Evolutionary conservation across 2,113 vertebrate genomes (phyloP).

Genomic region (Gymnarchus niloticus): DNA sequence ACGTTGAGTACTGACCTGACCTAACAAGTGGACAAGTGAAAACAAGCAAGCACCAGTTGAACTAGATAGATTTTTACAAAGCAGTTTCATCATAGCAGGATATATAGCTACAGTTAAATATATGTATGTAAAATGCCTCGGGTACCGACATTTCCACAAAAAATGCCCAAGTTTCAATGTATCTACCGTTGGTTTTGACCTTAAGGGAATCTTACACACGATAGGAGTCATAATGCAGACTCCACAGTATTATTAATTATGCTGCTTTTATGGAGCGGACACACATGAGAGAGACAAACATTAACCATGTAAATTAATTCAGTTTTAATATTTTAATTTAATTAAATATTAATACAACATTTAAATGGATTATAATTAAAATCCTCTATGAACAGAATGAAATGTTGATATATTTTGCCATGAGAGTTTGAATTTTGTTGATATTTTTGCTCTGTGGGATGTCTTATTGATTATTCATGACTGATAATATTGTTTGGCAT

Average conservation of each 20-base stretch:
- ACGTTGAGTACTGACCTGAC: not conserved
- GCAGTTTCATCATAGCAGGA: not conserved
- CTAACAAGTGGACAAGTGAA: not conserved
- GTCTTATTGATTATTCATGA: constrained; percentile 3
- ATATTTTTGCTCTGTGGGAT: not conserved
- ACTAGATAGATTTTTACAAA: not conserved
- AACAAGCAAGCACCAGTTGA: not conserved
- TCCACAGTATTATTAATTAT: not conserved
- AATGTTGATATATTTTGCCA: constrained; percentile 10
- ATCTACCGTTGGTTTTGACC: too few relatives aligned
- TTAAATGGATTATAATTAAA: not conserved
- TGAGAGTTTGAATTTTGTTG: not conserved
- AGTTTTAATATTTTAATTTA: constrained; percentile 11
- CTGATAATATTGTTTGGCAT: not conserved
- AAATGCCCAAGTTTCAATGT: too few relatives aligned
- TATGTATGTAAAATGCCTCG: not conserved
- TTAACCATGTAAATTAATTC: constrained; percentile 14
- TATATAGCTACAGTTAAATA: not conserved
- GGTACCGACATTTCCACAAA: too few relatives aligned
- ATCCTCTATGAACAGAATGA: not conserved
- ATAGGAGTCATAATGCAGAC: not conserved
- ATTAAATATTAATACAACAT: constrained; percentile 11
- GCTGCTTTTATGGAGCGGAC: not conserved
- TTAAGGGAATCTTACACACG: not conserved
- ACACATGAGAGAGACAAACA: not conserved